Percentiles rank a stretch among this genome's conserved stretches.
phyloP scores from a whole-genome alignment of 2,888 invertebrate genomes.

The Cataglyphis altisquamis region DNA sequence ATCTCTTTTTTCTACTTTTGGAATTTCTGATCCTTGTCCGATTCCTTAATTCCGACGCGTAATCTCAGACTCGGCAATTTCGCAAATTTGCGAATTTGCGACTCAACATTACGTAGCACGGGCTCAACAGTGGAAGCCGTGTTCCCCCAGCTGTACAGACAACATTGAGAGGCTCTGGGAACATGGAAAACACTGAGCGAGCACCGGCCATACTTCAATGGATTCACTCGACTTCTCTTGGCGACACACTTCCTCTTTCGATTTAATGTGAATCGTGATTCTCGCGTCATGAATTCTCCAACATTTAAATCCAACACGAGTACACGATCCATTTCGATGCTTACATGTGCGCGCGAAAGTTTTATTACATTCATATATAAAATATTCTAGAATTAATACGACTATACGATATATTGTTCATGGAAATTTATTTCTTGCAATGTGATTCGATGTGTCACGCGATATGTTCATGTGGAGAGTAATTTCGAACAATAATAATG shows the following conservation, averaged over 20 bases:
- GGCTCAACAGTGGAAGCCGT: constrained; percentile 85
- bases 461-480: not conserved
- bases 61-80: constrained; percentile 19
- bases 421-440: not conserved
- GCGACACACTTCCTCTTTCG: not conserved
- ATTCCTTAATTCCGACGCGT: not conserved
- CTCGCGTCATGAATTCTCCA: not conserved
- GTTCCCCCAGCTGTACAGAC: constrained; percentile 83
- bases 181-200: constrained; percentile 85
- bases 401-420: not conserved
- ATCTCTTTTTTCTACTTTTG: not conserved
- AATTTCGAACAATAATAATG: not conserved
- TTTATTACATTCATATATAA: not conserved
- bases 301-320: not conserved
- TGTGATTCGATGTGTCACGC: not conserved
- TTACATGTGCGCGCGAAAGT: not conserved
- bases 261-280: not conserved
- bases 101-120: constrained; percentile 57
- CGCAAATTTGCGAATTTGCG: not conserved
- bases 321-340: not conserved
- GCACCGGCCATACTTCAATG: constrained; percentile 73
- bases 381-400: not conserved
- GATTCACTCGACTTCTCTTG: constrained; percentile 8
- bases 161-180: constrained; percentile 82
- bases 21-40: not conserved